A percentile compares a stretch with the other conserved stretches of the same genome.
phyloP scores from a whole-genome alignment of 2,888 invertebrate species.

The Polymixis lichenea region DNA sequence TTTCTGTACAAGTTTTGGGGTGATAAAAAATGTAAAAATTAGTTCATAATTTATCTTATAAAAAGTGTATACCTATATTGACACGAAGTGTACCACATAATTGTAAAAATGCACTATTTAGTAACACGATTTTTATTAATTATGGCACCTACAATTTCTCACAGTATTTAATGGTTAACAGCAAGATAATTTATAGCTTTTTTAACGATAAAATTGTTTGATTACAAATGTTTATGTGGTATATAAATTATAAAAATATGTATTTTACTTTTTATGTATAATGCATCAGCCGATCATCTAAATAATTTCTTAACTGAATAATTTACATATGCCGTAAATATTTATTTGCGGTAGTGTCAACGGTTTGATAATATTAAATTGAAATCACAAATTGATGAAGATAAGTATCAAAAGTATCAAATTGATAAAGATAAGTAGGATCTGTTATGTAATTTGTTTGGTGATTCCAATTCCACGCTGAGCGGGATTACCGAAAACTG shows the following conservation, averaged over 20 bases:
- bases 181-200: constrained; percentile 40
- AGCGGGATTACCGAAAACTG: neutral
- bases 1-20: constrained; percentile 35
- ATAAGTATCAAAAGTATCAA: too few species aligned
- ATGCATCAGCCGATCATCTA: neutral
- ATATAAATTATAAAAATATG: too few species aligned
- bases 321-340: neutral
- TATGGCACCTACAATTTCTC: constrained; percentile 63
- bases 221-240: neutral
- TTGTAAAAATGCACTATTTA: constrained; percentile 63
- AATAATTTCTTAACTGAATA: neutral
- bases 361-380: neutral
- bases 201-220: constrained; percentile 41
- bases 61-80: constrained; percentile 59
- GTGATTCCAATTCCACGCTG: constrained; percentile 11
- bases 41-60: constrained; percentile 53
- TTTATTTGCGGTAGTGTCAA: neutral
- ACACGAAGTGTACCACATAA: constrained; percentile 68
- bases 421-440: neutral
- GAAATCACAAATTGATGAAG: neutral
- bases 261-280: too few species aligned
- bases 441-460: neutral
- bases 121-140: constrained; percentile 46
- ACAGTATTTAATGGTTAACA: constrained; percentile 37
- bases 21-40: constrained; percentile 65